phyloP scores from a whole-genome alignment of 2,113 vertebrate genomes.

The Anhinga anhinga region DNA sequence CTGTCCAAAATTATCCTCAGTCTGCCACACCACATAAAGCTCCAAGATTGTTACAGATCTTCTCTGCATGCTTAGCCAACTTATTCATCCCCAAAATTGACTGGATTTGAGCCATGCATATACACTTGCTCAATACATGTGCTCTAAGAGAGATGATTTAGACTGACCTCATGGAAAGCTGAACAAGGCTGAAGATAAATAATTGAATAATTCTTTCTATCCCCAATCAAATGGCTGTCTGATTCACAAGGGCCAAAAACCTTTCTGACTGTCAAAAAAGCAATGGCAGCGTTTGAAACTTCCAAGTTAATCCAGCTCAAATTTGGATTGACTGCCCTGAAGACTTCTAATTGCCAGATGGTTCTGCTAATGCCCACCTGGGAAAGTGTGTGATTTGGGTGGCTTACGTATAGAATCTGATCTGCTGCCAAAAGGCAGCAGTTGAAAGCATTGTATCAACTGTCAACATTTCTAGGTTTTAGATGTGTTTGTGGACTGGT shows the following conservation, averaged over 20 bases:
- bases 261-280: conserved; percentile 47
- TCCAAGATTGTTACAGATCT: neutral
- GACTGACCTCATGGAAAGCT: conserved; percentile 16
- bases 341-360: conserved; percentile 72
- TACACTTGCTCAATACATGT: neutral
- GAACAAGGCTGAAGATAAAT: conserved; percentile 26
- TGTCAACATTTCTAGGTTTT: conserved; percentile 16
- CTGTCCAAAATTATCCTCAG: conserved; percentile 37
- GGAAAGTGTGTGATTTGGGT: conserved; percentile 13
- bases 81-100: neutral
- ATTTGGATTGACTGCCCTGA: conserved; percentile 60
- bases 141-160: neutral
- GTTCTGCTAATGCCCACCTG: conserved; percentile 49
- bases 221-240: conserved; percentile 8
- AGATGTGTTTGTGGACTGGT: neutral
- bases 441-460: neutral
- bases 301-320: conserved; percentile 70
- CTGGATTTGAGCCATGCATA: conserved; percentile 14
- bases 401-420: neutral
- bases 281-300: conserved; percentile 49
- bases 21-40: conserved; percentile 27
- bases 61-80: neutral
- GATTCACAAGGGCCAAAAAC: conserved; percentile 60
- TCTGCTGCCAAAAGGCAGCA: conserved; percentile 19
- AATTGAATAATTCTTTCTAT: conserved; percentile 68